Evolutionary conservation across 1,140 invertebrate species (phyloP).

Genomic region (Zaprionus inermis): DNA sequence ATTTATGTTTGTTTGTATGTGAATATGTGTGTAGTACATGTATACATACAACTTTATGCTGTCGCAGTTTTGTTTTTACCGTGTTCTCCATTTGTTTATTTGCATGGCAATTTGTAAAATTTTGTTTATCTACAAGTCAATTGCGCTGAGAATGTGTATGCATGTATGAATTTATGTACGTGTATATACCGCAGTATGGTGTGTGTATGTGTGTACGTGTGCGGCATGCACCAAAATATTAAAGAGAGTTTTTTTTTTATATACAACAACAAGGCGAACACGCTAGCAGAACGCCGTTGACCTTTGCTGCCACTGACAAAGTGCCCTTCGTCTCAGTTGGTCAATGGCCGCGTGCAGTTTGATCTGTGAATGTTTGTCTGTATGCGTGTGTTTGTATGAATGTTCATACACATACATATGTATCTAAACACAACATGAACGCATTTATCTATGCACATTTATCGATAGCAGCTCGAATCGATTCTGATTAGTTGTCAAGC

Average conservation of each 20-base stretch:
- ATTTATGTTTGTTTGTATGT: background rate
- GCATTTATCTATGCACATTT: background rate
- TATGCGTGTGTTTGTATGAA: background rate
- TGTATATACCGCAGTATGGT: background rate
- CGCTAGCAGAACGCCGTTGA: conserved; percentile 36
- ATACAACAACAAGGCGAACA: conserved; percentile 19
- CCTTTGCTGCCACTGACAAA: conserved; percentile 27
- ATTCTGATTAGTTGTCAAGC: background rate
- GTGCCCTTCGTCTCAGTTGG: conserved; percentile 43
- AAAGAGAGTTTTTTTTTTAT: conserved; percentile 29
- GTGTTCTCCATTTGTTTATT: conserved; percentile 67
- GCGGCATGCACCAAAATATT: conserved; percentile 43
- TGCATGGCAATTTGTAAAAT: conserved; percentile 60
- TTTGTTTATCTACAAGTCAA: conserved; percentile 62
- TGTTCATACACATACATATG: background rate
- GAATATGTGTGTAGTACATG: conserved; percentile 5
- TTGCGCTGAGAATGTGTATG: conserved; percentile 25
- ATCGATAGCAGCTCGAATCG: background rate
- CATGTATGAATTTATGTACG: background rate
- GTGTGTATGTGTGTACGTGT: background rate
- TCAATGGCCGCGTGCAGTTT: conserved; percentile 50
- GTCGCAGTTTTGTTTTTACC: conserved; percentile 21
- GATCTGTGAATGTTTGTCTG: conserved; percentile 24
- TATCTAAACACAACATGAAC: too few species aligned
- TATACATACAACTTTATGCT: conserved; percentile 29